Base-by-base conservation (phyloP, 2,888 invertebrate genomes). In the Himalopsyche tibetana region DNA sequence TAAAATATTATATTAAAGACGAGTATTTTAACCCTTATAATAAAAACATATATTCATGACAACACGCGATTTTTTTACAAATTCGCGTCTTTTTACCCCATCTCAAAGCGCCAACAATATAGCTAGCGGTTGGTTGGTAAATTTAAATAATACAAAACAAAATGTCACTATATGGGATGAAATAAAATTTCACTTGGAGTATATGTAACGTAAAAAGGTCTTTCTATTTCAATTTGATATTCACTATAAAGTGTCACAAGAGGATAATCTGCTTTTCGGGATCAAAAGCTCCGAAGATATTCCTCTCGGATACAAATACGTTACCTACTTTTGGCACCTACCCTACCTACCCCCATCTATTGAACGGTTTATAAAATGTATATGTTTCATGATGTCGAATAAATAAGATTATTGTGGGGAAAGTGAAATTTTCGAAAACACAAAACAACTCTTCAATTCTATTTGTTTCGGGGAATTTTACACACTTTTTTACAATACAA, bases 91-190 rank as follows among this genome's bases (percentile, higher is more conserved):
- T 28, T 36, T 6, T 36, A 74, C 74, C 36, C 74, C 74, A 36
- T 38, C 74, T 8, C 63, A 74, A 74, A 74, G 74, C 74, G 38
- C 38, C 74, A 74, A 74, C 74, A 74, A 74, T 74, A 38, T 38
- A 74, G 36, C 51, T 15, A 74, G 74, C 74, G 74, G 74, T 74
- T 74, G 38, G 51, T 12, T 15, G 19, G 74, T 36, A 74, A 74
- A 74, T 74, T 74, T 74, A 74, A 74, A 74, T 74, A 74, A 74
- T 74, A 74, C 74, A 74, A 74, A 74, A 74, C 74, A 74, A 74
- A 74, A 74, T 36, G 38, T 74, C 74, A 38, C 74, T 74, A 74
- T 74, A 74, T 74, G 74, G 74, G 74, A 36, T 19, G 74, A 74
- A 74, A 74, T 74, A 74, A 74, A 74, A 74, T 74, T 74, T 74